These are phyloP conservation scores for Macrostomum cliftonense DNA, from an alignment of 2,888 invertebrate genomes.

Conservation along the genomic window DNA sequence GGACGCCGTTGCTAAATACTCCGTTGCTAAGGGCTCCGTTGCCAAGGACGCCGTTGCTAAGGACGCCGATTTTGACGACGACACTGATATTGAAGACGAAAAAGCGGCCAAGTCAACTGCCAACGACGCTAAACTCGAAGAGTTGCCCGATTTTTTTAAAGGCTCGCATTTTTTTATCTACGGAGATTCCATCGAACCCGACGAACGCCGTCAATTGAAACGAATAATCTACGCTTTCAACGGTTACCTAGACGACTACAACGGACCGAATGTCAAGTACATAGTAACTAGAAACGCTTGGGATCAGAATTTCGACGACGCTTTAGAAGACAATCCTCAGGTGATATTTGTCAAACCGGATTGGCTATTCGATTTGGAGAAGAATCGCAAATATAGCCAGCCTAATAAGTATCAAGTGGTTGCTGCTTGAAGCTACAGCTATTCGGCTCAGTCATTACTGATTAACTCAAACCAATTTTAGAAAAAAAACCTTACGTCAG, in stretches of 20 bases:
- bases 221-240: slow-evolving; percentile 45
- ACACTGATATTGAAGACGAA: slow-evolving; percentile 7
- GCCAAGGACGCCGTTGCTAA: too few species aligned
- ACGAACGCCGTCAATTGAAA: slow-evolving; percentile 17
- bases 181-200: slow-evolving; percentile 21
- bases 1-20: too few species aligned
- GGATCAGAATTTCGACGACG: slow-evolving; percentile 40
- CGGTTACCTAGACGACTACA: slow-evolving; percentile 42
- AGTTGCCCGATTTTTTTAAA: slow-evolving; percentile 26
- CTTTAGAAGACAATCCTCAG: slow-evolving; percentile 27
- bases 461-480: too few species aligned
- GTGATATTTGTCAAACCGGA: slow-evolving; percentile 41
- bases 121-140: slow-evolving; percentile 6
- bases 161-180: slow-evolving; percentile 30
- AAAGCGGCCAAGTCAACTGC: slow-evolving; percentile 3
- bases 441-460: too few species aligned
- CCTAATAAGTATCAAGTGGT: too few species aligned
- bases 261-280: slow-evolving; percentile 33
- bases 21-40: too few species aligned
- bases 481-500: too few species aligned
- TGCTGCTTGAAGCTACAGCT: too few species aligned
- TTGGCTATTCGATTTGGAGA: slow-evolving; percentile 43
- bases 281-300: slow-evolving; percentile 33
- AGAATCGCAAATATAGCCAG: too few species aligned
- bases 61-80: slow-evolving; percentile 4